These are phyloP conservation scores for Pterostichus niger DNA, from an alignment of 2,888 invertebrate species.

Conservation along the genomic window DNA sequence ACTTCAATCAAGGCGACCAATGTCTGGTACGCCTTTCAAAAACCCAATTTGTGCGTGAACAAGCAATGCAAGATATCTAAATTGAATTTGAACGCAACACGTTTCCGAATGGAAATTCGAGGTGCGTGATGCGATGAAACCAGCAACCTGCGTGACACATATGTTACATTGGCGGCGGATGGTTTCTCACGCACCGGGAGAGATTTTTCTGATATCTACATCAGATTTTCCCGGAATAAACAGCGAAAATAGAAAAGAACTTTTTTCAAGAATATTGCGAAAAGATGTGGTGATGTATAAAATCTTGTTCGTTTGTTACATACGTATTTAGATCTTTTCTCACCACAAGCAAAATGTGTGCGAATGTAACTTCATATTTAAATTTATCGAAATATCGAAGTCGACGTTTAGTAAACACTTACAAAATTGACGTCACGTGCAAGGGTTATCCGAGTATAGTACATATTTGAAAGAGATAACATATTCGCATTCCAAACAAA, in stretches of 20 bases:
- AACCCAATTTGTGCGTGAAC: constrained; percentile 48
- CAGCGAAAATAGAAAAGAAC: not conserved
- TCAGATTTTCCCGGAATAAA: constrained; percentile 5
- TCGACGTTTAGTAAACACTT: no score
- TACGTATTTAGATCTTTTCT: no score
- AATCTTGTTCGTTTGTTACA: not conserved
- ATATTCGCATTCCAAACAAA: no score
- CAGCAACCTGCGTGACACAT: constrained; percentile 4
- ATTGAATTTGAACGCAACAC: constrained; percentile 44
- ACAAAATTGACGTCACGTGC: no score
- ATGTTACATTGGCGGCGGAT: constrained; percentile 4
- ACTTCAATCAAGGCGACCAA: constrained; percentile 13
- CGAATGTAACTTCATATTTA: no score
- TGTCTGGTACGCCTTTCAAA: constrained; percentile 26
- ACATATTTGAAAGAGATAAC: no score
- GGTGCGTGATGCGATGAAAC: constrained; percentile 6
- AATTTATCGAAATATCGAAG: no score
- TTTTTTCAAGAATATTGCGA: not conserved
- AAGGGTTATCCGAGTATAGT: no score
- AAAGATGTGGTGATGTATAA: not conserved
- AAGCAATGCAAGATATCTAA: constrained; percentile 19
- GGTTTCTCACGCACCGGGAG: not conserved
- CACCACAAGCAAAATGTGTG: no score
- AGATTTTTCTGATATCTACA: constrained; percentile 15
- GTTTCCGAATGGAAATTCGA: not conserved